These are phyloP conservation scores for Eupithecia inturbata DNA, from an alignment of 2,888 invertebrate genomes.

Conservation along the genomic window DNA sequence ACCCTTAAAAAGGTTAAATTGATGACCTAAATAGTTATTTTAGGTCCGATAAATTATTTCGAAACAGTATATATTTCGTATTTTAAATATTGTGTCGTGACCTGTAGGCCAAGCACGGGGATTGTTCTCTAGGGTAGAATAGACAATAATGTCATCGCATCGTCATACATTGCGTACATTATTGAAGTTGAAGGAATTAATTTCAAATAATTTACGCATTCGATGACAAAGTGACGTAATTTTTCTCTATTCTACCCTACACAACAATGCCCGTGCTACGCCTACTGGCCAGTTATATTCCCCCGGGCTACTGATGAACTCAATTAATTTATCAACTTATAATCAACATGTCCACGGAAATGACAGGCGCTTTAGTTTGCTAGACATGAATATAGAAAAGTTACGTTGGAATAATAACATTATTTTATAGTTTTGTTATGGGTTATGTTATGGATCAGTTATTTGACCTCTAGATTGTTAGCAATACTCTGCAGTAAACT, in stretches of 20 bases:
- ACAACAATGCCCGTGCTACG: no score
- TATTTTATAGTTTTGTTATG: background rate
- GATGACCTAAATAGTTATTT: background rate
- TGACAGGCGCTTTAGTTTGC: background rate
- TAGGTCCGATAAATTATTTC: background rate
- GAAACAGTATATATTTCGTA: background rate
- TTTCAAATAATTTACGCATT: no score
- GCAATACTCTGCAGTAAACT: background rate
- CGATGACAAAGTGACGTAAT: no score
- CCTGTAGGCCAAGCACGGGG: no score
- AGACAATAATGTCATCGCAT: no score
- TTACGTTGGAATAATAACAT: background rate
- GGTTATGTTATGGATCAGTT: background rate
- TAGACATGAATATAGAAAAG: background rate
- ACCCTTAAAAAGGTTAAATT: background rate
- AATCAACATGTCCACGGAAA: conserved; percentile 10
- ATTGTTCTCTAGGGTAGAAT: no score
- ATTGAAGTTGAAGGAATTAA: no score
- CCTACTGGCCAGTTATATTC: conserved; percentile 6
- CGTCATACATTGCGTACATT: no score
- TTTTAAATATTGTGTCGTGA: conserved; percentile 1
- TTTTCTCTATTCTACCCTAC: no score
- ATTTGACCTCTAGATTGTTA: background rate
- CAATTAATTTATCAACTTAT: conserved; percentile 14
- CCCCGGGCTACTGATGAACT: conserved; percentile 2